Percentiles rank a stretch among this genome's conserved stretches.
Evolutionary conservation across 2,113 vertebrate species (phyloP).

Genomic region (Atherinomorus stipes): DNA sequence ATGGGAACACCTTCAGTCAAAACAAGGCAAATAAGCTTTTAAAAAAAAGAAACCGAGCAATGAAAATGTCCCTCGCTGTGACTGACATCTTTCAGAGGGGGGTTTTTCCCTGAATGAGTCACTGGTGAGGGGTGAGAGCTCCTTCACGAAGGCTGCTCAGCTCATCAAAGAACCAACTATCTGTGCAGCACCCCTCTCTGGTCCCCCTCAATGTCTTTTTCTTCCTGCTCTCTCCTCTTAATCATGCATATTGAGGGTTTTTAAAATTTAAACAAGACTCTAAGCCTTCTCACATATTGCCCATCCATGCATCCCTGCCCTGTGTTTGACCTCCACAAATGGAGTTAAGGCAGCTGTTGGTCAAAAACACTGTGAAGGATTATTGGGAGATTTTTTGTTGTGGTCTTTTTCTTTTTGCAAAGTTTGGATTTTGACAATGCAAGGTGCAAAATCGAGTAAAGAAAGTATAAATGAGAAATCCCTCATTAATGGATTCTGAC

Average conservation of each 20-base stretch:
- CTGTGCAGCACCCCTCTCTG: not conserved
- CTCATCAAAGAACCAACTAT: conserved; percentile 57
- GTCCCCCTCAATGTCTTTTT: not conserved
- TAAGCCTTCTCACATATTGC: conserved; percentile 7
- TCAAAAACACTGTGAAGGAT: conserved; percentile 4
- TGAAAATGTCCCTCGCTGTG: conserved; percentile 45
- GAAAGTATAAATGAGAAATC: not conserved
- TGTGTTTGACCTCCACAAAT: conserved; percentile 43
- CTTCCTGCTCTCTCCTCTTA: conserved; percentile 5
- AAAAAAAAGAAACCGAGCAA: conserved; percentile 36
- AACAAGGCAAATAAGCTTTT: conserved; percentile 44
- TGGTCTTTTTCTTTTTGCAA: too few relatives aligned
- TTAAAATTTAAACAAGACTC: conserved; percentile 62
- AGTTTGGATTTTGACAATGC: not conserved
- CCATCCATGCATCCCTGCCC: conserved; percentile 21
- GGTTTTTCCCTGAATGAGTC: conserved; percentile 39
- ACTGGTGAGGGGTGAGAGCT: conserved; percentile 20
- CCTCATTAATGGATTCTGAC: too few relatives aligned
- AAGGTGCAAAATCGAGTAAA: not conserved
- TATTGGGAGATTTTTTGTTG: too few relatives aligned
- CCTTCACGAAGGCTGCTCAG: conserved; percentile 26
- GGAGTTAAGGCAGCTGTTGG: conserved; percentile 16
- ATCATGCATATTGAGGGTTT: conserved; percentile 46
- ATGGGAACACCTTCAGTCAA: conserved; percentile 49
- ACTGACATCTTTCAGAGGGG: conserved; percentile 55